Evolutionary conservation across 2,888 invertebrate species (phyloP).

Genomic region (Nematopogon swammerdamellus): DNA sequence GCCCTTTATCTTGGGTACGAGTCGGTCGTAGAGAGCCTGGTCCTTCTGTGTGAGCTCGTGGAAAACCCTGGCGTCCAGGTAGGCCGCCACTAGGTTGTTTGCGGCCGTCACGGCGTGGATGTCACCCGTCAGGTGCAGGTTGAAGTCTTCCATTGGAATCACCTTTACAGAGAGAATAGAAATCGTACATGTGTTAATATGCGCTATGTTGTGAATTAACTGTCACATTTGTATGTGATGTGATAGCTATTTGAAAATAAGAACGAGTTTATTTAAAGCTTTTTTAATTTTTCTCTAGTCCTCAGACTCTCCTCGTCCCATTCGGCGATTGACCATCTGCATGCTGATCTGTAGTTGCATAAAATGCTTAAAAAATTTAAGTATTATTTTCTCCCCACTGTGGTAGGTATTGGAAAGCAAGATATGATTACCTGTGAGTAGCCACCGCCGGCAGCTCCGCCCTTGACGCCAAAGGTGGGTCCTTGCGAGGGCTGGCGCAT

Average conservation of each 20-base stretch:
- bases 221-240: too few species aligned
- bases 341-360: too few species aligned
- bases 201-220: too few species aligned
- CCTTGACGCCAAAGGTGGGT: constrained; percentile 98
- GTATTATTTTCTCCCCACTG: too few species aligned
- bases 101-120: constrained; percentile 99
- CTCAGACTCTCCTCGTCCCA: too few species aligned
- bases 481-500: constrained; percentile 98
- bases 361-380: too few species aligned
- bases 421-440: constrained; percentile 94
- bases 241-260: too few species aligned
- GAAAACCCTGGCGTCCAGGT: constrained; percentile 94
- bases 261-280: too few species aligned
- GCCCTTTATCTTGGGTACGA: constrained; percentile 84
- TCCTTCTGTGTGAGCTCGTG: constrained; percentile 94
- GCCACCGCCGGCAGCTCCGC: constrained; percentile 98
- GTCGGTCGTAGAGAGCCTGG: constrained; percentile 76
- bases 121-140: constrained; percentile 96
- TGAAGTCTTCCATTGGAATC: constrained; percentile 99
- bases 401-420: too few species aligned
- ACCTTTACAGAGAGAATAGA: constrained; percentile 51
- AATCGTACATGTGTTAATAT: too few species aligned
- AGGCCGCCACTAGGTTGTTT: constrained; percentile 96
- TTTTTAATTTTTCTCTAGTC: too few species aligned
- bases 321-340: too few species aligned